Evolutionary conservation across 2,888 invertebrate species (phyloP).

Genomic region (Melinaea marsaeus): DNA sequence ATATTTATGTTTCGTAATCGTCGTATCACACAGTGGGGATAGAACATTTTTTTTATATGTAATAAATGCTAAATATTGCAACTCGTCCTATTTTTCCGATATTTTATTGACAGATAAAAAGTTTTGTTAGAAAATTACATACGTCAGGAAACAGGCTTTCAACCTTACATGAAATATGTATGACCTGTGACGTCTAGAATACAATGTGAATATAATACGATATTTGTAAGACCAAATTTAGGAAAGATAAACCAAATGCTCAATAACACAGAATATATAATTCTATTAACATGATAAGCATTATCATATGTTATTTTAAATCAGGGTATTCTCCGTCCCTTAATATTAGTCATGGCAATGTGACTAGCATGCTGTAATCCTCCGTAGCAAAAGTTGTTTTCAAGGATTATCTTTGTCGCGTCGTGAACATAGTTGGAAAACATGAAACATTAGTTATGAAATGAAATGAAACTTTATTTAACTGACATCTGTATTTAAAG

Average conservation of each 20-base stretch:
- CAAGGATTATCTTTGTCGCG: conserved; percentile 37
- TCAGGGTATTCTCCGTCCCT: too few relatives aligned
- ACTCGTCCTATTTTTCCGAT: conserved; percentile 31
- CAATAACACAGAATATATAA: too few relatives aligned
- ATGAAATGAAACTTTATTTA: not conserved
- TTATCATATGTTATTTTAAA: not conserved
- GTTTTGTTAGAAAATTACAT: conserved; percentile 14
- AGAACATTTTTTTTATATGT: conserved; percentile 33
- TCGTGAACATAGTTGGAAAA: not conserved
- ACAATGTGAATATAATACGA: not conserved
- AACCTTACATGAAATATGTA: conserved; percentile 20
- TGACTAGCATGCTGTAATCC: conserved; percentile 33
- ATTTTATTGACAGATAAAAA: conserved; percentile 32
- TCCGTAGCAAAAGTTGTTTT: conserved; percentile 39
- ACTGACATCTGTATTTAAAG: not conserved
- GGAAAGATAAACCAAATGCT: too few relatives aligned
- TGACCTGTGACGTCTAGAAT: conserved; percentile 14
- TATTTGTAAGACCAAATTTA: too few relatives aligned
- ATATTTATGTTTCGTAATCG: conserved; percentile 19
- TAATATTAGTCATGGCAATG: conserved; percentile 9
- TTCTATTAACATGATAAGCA: too few relatives aligned
- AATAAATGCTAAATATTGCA: conserved; percentile 38
- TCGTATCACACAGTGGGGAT: conserved; percentile 36
- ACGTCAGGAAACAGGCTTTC: conserved; percentile 19
- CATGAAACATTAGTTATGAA: not conserved